Conservation (phyloP, 2,113 vertebrate genomes). For the Microtus montanus region DNA sequence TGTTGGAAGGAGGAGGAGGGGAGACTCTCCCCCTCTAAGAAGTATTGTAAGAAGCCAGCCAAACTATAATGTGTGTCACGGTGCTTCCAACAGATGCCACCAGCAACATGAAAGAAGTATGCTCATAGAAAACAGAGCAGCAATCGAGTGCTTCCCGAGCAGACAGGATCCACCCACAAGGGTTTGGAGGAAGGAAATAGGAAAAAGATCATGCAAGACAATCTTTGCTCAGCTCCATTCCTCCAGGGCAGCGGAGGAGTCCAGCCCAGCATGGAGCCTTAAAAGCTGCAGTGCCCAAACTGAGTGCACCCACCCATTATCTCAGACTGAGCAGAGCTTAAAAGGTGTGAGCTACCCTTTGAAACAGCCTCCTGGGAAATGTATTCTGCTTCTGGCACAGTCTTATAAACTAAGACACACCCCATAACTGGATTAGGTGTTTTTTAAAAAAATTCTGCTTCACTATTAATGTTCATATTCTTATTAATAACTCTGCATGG, state of each 20-base stretch:
- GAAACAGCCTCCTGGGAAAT: not conserved
- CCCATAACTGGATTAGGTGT: not conserved
- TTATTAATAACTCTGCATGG: not conserved
- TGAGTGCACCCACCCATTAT: not conserved
- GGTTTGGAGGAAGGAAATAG: not conserved
- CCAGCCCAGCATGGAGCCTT: not conserved
- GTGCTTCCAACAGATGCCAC: not conserved
- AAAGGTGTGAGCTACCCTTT: not conserved
- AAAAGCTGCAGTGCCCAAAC: not conserved
- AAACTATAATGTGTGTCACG: not conserved
- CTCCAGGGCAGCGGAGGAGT: not conserved
- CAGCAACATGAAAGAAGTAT: not conserved
- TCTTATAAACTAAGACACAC: conserved; percentile 1
- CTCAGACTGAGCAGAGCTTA: not conserved
- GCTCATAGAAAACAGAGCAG: conserved; percentile 9
- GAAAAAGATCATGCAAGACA: not conserved
- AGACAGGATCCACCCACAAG: not conserved
- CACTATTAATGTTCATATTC: not conserved
- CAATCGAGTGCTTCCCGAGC: not conserved
- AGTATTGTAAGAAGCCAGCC: not conserved
- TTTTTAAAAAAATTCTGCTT: not conserved
- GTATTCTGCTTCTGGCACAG: not conserved
- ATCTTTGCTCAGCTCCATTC: conserved; percentile 21
- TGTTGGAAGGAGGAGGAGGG: conserved; percentile 1
- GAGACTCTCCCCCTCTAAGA: not conserved